Evolutionary conservation across 2,797 vertebrate genomes (phyloP).

Genomic region (Sebastes paucispinis): DNA sequence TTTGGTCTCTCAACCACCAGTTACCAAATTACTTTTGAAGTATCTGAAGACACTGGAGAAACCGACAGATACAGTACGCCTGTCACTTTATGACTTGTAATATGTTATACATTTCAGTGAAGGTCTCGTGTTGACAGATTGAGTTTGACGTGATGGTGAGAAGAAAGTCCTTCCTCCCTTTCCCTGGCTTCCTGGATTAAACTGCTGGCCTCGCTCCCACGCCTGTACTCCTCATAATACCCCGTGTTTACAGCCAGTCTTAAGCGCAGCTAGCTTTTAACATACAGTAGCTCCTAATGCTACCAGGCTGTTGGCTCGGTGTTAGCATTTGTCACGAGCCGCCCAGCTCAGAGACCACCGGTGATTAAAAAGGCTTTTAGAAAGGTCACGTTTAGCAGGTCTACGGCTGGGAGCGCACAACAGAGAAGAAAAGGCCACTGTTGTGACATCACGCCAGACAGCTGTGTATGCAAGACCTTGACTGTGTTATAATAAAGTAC

Average conservation of each 20-base stretch:
- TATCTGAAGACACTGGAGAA: background rate
- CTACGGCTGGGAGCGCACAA: background rate
- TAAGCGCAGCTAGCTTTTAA: constrained; percentile 19
- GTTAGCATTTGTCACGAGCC: constrained; percentile 25
- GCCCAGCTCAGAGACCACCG: constrained; percentile 26
- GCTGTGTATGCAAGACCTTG: constrained; percentile 3
- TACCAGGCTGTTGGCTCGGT: constrained; percentile 27
- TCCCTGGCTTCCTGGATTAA: constrained; percentile 35
- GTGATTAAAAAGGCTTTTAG: constrained; percentile 51
- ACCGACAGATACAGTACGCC: background rate
- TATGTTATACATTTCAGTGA: background rate
- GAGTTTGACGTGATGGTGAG: background rate
- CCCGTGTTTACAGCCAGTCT: constrained; percentile 23
- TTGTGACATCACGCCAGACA: constrained; percentile 15
- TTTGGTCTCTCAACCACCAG: background rate
- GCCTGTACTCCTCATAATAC: constrained; percentile 6
- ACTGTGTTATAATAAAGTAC: background rate
- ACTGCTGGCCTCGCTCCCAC: constrained; percentile 13
- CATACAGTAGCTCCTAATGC: constrained; percentile 6
- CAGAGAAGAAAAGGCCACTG: constrained; percentile 25
- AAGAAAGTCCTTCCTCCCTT: constrained; percentile 18
- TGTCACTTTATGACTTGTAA: background rate
- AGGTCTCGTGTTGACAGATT: background rate
- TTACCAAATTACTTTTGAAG: background rate
- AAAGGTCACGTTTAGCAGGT: constrained; percentile 50